phyloP scores from a whole-genome alignment of 2,113 vertebrate species.

The Carassius auratus region DNA sequence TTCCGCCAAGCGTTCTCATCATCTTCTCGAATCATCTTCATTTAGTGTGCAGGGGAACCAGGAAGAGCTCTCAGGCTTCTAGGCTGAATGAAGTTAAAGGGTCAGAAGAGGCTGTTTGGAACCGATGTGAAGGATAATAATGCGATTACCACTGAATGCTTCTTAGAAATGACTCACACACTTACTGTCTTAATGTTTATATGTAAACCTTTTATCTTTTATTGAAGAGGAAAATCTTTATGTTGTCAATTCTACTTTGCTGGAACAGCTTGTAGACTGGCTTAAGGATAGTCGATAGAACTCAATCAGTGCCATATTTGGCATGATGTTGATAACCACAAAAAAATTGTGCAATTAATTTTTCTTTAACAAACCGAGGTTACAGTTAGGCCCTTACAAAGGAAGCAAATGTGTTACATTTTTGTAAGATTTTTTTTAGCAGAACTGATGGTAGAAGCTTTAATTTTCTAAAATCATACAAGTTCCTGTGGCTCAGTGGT shows the following conservation, averaged over 20 bases:
- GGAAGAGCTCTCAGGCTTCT: slow-evolving; percentile 26
- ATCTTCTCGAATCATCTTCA: slow-evolving; percentile 18
- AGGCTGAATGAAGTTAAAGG: slow-evolving; percentile 4
- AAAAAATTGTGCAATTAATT: not conserved
- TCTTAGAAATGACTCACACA: slow-evolving; percentile 12
- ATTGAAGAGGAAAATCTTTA: slow-evolving; percentile 1
- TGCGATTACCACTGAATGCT: slow-evolving; percentile 7
- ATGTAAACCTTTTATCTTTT: slow-evolving; percentile 24
- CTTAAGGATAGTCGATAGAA: not conserved
- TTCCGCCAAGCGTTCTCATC: not conserved
- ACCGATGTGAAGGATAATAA: slow-evolving; percentile 26
- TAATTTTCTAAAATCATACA: too few relatives aligned
- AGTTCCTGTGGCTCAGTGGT: too few relatives aligned
- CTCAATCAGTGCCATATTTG: not conserved
- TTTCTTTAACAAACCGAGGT: not conserved
- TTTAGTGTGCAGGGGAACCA: slow-evolving; percentile 1
- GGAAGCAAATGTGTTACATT: not conserved
- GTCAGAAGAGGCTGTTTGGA: not conserved
- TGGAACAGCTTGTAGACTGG: not conserved
- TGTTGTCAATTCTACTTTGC: slow-evolving; percentile 2
- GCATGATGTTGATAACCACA: not conserved
- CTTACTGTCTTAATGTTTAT: not conserved
- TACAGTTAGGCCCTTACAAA: not conserved
- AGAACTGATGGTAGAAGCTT: too few relatives aligned
- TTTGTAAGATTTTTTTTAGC: not conserved